phyloP scores from a whole-genome alignment of 2,888 invertebrate genomes.

The Agrotis exclamationis region DNA sequence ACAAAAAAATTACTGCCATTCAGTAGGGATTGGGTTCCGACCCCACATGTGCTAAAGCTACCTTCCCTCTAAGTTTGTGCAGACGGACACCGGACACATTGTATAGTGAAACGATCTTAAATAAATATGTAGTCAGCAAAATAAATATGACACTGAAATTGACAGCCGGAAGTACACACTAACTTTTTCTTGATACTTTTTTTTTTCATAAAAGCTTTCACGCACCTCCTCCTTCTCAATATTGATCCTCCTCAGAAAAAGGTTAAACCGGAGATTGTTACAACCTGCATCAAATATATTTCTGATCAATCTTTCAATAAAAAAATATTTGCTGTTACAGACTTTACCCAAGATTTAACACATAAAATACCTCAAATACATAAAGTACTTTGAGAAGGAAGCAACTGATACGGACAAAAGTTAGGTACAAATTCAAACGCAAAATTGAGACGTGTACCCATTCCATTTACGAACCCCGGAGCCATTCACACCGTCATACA shows the following conservation, averaged over 20 bases:
- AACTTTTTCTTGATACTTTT: constrained; percentile 12
- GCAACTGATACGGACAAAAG: neutral
- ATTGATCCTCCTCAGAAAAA: constrained; percentile 26
- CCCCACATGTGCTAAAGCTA: too few relatives aligned
- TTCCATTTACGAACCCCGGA: constrained; percentile 28
- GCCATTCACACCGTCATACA: constrained; percentile 55
- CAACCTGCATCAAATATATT: constrained; percentile 33
- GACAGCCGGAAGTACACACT: constrained; percentile 10
- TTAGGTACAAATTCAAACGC: neutral
- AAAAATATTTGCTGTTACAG: too few relatives aligned
- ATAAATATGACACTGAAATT: constrained; percentile 22
- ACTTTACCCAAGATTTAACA: neutral
- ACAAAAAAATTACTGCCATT: too few relatives aligned
- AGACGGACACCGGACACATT: too few relatives aligned
- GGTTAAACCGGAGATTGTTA: constrained; percentile 6
- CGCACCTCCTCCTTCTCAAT: neutral
- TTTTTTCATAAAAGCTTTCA: constrained; percentile 11
- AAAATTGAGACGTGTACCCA: constrained; percentile 30
- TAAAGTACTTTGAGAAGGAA: neutral
- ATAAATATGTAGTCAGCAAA: neutral
- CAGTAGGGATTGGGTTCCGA: too few relatives aligned
- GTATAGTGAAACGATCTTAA: neutral
- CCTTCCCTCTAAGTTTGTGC: too few relatives aligned
- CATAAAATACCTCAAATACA: neutral
- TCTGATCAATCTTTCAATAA: neutral